Conservation (phyloP, 2,113 vertebrate genomes). For the Balaenoptera acutorostrata region DNA sequence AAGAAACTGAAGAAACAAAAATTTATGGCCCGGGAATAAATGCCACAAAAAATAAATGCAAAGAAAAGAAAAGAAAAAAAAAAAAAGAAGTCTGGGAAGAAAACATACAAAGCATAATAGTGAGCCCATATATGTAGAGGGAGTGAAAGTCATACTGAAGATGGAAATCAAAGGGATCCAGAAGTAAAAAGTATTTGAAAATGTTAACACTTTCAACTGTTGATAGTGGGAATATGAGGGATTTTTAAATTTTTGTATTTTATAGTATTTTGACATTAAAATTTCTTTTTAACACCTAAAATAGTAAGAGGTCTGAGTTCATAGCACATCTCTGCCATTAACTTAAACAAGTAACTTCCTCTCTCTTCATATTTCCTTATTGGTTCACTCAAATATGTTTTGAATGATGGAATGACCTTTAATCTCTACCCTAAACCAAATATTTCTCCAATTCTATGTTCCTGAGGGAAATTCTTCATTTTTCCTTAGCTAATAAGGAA, state of each 20-base stretch:
- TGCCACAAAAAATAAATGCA: no score
- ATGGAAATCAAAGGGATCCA: neutral
- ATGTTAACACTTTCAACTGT: neutral
- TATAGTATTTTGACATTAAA: neutral
- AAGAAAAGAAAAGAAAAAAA: no score
- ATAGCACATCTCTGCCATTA: neutral
- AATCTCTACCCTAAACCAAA: neutral
- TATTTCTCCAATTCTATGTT: neutral
- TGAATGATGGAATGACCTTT: slow-evolving; percentile 3
- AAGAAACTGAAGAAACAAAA: no score
- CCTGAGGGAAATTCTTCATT: neutral
- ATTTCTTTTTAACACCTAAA: neutral
- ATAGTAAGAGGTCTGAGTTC: neutral
- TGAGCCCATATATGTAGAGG: neutral
- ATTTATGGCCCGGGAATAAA: no score
- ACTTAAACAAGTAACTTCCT: neutral
- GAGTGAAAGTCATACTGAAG: neutral
- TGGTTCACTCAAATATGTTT: neutral
- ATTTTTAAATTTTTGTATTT: neutral
- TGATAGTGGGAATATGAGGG: neutral
- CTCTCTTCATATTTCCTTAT: neutral
- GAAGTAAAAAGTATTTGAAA: neutral
- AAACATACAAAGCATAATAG: neutral
- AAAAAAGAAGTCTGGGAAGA: no score
- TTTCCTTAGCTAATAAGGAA: neutral